Percentiles rank a stretch among this genome's conserved stretches.
These are phyloP conservation scores for Trigoniulus corallinus DNA, from an alignment of 1,140 invertebrate genomes.

Conservation along the genomic window DNA sequence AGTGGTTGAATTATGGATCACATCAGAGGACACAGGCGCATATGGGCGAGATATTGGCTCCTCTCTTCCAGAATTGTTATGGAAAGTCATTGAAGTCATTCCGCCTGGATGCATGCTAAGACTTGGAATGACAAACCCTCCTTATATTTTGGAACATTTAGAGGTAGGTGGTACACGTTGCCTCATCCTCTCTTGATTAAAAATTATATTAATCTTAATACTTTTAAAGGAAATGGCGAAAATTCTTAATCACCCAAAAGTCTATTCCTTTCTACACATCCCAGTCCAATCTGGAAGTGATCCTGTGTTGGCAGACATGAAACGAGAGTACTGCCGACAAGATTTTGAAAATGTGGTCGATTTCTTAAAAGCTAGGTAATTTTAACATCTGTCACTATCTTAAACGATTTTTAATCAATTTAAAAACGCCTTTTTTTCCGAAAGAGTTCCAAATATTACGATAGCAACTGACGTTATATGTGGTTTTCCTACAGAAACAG, in stretches of 20 bases:
- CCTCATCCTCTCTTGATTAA: not conserved
- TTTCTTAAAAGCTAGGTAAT: constrained; percentile 51
- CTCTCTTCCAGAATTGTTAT: constrained; percentile 68
- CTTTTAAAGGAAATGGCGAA: constrained; percentile 55
- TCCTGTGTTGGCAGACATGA: constrained; percentile 86
- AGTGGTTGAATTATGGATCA: constrained; percentile 94
- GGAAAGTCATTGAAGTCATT: constrained; percentile 73
- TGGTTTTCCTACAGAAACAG: constrained; percentile 93
- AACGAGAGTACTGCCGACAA: constrained; percentile 70
- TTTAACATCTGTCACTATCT: not conserved
- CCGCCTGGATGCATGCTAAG: constrained; percentile 75
- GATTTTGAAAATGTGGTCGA: constrained; percentile 86
- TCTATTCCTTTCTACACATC: constrained; percentile 91
- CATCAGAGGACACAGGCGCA: constrained; percentile 93
- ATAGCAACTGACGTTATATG: constrained; percentile 98
- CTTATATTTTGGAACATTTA: constrained; percentile 89
- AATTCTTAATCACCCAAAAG: constrained; percentile 70
- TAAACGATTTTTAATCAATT: constrained; percentile 1
- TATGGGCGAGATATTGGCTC: constrained; percentile 89
- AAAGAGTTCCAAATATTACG: constrained; percentile 65
- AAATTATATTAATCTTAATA: not conserved
- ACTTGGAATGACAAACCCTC: constrained; percentile 95
- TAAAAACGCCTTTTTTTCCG: constrained; percentile 11
- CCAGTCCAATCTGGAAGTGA: constrained; percentile 95
- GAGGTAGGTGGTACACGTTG: too few species aligned